These are phyloP conservation scores for Periparus ater DNA, from an alignment of 2,797 vertebrate species.

Conservation along the genomic window DNA sequence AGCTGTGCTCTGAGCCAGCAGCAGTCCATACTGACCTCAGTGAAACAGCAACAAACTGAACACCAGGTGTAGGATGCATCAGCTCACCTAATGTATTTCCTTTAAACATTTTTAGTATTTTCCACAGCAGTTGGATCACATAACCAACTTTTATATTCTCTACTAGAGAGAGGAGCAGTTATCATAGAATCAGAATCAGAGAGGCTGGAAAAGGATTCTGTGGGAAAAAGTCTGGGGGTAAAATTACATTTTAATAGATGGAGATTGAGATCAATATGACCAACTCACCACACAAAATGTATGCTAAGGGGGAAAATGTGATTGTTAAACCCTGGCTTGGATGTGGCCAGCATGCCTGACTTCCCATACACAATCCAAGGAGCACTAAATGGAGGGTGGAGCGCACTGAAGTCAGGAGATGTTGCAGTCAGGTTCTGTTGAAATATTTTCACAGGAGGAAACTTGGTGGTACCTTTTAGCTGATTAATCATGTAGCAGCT, in stretches of 20 bases:
- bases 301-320: neutral
- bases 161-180: neutral
- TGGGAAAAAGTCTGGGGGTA: neutral
- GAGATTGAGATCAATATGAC: neutral
- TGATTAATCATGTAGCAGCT: neutral
- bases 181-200: neutral
- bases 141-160: neutral
- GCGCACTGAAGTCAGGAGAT: fast-evolving
- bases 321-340: neutral
- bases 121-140: neutral
- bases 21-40: neutral
- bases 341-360: fast-evolving
- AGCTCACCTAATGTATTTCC: neutral
- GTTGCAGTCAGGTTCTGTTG: neutral
- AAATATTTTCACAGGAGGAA: neutral
- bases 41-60: neutral
- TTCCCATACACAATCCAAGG: neutral
- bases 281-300: neutral
- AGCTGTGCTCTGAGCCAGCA: neutral
- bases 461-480: neutral
- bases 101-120: neutral
- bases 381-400: neutral
- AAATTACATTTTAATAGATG: neutral
- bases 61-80: neutral
- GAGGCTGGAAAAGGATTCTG: neutral